These are phyloP conservation scores for Phyllotreta striolata DNA, from an alignment of 2,888 invertebrate genomes.

Conservation along the genomic window DNA sequence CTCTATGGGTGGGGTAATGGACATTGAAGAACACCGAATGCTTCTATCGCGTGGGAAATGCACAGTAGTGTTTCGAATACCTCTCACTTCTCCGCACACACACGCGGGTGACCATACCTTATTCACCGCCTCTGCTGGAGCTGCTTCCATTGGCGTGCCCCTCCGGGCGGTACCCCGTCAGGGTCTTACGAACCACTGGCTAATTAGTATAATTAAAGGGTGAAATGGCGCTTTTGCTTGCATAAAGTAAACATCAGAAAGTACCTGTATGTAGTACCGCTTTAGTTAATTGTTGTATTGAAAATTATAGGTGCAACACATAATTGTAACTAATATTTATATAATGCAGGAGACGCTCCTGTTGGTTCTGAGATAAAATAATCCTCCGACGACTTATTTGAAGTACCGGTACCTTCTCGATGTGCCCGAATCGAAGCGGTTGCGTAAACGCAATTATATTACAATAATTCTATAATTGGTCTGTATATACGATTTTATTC, in stretches of 20 bases:
- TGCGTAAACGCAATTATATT: slow-evolving; percentile 31
- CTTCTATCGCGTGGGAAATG: slow-evolving; percentile 70
- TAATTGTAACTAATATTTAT: not conserved
- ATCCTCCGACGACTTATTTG: slow-evolving; percentile 20
- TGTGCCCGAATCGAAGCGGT: slow-evolving; percentile 14
- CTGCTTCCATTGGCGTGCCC: too few relatives aligned
- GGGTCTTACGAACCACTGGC: too few relatives aligned
- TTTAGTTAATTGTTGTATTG: too few relatives aligned
- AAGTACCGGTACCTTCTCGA: slow-evolving; percentile 17
- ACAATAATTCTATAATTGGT: slow-evolving; percentile 28
- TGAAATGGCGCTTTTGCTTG: too few relatives aligned
- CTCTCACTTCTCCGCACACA: slow-evolving; percentile 53
- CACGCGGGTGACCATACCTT: slow-evolving; percentile 53
- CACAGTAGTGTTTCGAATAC: slow-evolving; percentile 66
- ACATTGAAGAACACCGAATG: slow-evolving; percentile 58
- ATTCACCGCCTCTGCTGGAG: slow-evolving; percentile 50
- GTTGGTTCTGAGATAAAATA: slow-evolving; percentile 8
- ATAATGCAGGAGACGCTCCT: not conserved
- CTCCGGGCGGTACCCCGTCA: too few relatives aligned
- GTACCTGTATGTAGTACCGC: too few relatives aligned
- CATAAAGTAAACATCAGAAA: too few relatives aligned
- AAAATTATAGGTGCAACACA: not conserved
- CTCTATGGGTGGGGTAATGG: slow-evolving; percentile 50
- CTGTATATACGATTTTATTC: slow-evolving; percentile 25
- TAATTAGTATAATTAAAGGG: too few relatives aligned